phyloP scores from a whole-genome alignment of 2,113 vertebrate genomes.

The Anoplopoma fimbria region DNA sequence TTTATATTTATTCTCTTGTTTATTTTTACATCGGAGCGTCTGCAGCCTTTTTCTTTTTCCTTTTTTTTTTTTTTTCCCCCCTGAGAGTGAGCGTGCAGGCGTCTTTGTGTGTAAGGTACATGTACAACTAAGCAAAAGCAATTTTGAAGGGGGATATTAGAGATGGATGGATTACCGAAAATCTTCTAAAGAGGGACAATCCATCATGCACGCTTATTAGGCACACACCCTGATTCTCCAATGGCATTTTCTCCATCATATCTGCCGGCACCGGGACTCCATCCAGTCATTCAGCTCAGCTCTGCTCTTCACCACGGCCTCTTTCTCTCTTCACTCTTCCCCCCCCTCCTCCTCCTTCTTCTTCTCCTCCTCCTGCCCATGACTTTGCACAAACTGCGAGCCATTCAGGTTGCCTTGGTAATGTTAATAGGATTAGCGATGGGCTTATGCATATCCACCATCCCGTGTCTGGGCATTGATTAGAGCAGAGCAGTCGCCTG shows the following conservation, averaged over 20 bases:
- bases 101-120: conserved; percentile 45
- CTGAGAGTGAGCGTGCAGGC: not conserved
- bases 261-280: conserved; percentile 68
- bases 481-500: conserved; percentile 75
- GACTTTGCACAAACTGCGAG: conserved; percentile 77
- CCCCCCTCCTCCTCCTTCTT: conserved; percentile 40
- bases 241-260: conserved; percentile 75
- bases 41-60: not conserved
- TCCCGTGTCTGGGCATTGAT: conserved; percentile 83
- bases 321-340: conserved; percentile 25
- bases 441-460: conserved; percentile 82
- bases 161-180: conserved; percentile 82
- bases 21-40: conserved; percentile 44
- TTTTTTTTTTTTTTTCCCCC: not conserved
- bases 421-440: conserved; percentile 85
- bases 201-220: conserved; percentile 81
- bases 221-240: conserved; percentile 71
- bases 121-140: conserved; percentile 73
- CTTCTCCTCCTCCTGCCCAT: conserved; percentile 55
- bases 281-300: conserved; percentile 62
- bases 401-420: conserved; percentile 83
- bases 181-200: conserved; percentile 81
- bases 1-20: conserved; percentile 46
- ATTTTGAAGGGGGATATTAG: conserved; percentile 78
- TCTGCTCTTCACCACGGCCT: conserved; percentile 29